These are phyloP conservation scores for Eulemur coronatus DNA, from an alignment of 2,797 vertebrate species.

Conservation along the genomic window DNA sequence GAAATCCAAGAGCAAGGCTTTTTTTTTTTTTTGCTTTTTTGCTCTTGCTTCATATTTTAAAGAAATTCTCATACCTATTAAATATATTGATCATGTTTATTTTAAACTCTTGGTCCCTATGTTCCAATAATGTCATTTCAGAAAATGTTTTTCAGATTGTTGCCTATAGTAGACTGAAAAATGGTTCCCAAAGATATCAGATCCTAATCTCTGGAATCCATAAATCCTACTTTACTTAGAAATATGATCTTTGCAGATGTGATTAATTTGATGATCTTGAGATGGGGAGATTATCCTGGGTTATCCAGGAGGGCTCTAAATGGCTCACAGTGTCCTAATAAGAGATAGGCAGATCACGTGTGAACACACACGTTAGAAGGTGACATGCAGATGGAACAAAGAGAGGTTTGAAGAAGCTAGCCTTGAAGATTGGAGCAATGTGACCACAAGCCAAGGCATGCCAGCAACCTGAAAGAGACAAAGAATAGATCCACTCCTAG, in stretches of 20 bases:
- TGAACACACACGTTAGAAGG: neutral
- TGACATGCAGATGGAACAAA: neutral
- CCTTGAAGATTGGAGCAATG: neutral
- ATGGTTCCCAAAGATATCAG: neutral
- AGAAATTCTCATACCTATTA: neutral
- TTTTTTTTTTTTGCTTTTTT: neutral
- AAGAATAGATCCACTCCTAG: neutral
- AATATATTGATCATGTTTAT: neutral
- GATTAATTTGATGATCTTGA: neutral
- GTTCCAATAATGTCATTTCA: neutral
- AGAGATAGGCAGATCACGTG: neutral
- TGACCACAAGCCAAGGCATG: neutral
- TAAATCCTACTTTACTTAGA: neutral
- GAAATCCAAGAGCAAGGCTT: neutral
- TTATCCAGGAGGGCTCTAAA: neutral
- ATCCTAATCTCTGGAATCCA: neutral
- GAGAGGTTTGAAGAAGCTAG: neutral
- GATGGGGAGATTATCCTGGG: neutral
- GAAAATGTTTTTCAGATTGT: neutral
- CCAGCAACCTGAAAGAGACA: neutral
- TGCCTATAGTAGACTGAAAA: neutral
- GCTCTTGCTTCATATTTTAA: neutral
- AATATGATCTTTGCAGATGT: neutral
- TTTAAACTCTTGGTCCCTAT: neutral
- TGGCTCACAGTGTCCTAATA: neutral